phyloP scores from a whole-genome alignment of 2,888 invertebrate species.

The Pyrochroa serraticornis region DNA sequence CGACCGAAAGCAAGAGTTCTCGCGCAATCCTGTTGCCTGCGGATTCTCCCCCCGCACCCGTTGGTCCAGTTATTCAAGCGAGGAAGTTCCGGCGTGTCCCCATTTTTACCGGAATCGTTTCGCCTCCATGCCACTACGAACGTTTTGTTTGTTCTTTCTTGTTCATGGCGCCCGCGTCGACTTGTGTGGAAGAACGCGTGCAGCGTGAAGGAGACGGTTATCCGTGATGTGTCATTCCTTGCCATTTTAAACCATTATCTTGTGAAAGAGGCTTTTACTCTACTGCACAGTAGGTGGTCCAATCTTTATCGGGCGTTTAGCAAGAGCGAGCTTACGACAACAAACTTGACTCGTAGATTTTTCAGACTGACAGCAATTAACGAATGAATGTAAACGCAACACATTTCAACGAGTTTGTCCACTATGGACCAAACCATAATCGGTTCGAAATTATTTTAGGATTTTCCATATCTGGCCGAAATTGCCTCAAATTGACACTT shows the following conservation, averaged over 20 bases:
- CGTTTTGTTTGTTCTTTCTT: neutral
- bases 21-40: too few species aligned
- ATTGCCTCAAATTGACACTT: too few species aligned
- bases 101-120: constrained; percentile 4
- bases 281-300: constrained; percentile 17
- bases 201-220: constrained; percentile 9
- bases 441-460: too few species aligned
- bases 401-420: too few species aligned
- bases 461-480: too few species aligned
- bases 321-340: constrained; percentile 10
- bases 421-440: too few species aligned
- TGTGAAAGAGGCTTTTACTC: constrained; percentile 25
- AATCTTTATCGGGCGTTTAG: constrained; percentile 22
- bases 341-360: constrained; percentile 15
- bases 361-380: constrained; percentile 20
- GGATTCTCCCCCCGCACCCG: too few species aligned
- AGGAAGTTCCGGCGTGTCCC: neutral
- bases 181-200: constrained; percentile 8
- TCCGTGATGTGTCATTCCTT: constrained; percentile 24
- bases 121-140: constrained; percentile 2
- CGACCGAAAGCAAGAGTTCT: too few species aligned
- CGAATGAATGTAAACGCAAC: constrained; percentile 4
- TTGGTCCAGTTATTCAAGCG: too few species aligned
- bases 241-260: constrained; percentile 25
- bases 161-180: neutral